Evolutionary conservation across 2,797 vertebrate species (phyloP), one percentile per base, ranked within the genome.

Genomic region (Gobio occitaniae): DNA sequence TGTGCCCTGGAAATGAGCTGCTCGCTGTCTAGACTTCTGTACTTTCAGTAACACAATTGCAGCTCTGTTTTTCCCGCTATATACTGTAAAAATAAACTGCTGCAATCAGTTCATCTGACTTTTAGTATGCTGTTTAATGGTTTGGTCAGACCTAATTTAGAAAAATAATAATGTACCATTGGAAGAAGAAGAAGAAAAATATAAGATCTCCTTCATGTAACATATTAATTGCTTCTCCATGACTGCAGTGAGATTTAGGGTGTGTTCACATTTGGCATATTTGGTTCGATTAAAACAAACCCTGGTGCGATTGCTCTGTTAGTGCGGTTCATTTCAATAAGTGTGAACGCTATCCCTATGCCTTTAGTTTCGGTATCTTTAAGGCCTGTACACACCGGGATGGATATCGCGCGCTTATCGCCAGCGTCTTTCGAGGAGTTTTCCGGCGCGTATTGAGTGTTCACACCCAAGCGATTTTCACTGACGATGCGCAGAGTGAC

Each of bases 1-100:
- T 44, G 36, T 74, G 59, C 63, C 17, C 36, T 75, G 84, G 38
- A 81, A 81, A 76, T 69, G 72, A 76, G 78, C 79, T 21, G 70
- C n/a, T 71, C 48, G 65, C 36, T 12, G 72, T 75, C 78, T 65
- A 82, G 80, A 82, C 80, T 36, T 79, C 41, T 48, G 16, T 47
- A 48, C 16, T 52, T 15, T 80, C 12, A 80, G 47, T 80, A 66
- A 66, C 17, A 80, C 65, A 80, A 52, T 38, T 32, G 50, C 44
- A n/a, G 65, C 65, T 48, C 79, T 54, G 79, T 80, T 80, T 69
- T 80, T 70, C 79, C 48, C 13, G 4, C 66, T 69, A 38, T 54
- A 69, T 54, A 54, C 29, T 54, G 50, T 75, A 52, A 70, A 69
- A 54, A 70, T 69, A 69, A 76, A 38, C 74, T 41, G 29, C 70